Evolutionary conservation across 2,888 invertebrate species (phyloP), one percentile per base, ranked within the genome.

Genomic region (Nysson spinosus): DNA sequence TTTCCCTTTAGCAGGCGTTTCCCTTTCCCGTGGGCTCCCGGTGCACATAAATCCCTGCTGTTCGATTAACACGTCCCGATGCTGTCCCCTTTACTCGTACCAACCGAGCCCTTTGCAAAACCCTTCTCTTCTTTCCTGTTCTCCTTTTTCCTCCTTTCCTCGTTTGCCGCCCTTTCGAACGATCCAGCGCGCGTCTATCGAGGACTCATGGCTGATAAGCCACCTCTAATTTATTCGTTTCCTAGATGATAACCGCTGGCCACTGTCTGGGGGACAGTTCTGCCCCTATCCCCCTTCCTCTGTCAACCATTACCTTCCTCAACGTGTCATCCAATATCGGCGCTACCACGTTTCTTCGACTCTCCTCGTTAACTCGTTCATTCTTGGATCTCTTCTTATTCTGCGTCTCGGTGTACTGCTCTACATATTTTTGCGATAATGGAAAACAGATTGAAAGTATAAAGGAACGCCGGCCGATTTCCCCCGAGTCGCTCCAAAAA

Each of bases 151-250:
- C n/a, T 11, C 49, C 52, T 55, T 30, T 46, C 39, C 32, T 30
- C 40, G 19, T 12, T 20, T 11, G 24, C 16, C 37, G 3, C 28
- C 46, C 57, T 14, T 54, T 24, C 56, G 57, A 28, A 16, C 51
- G 40, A 26, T 39, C 50, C 16, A 12, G 46, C 50, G 19, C 54
- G 17, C 57, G 39, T 35, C 51, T 60, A 68, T 68, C 68, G 64
- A 68, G 62, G 66, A 65, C 66, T 74, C 70, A n/a, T n/a, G n/a
- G 51, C 47, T 66, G 77, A 75, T 75, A 74, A 78, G 73, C 62
- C 61, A 47, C 63, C 64, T 69, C 64, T 65, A 73, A 77, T 78
- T 78, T 77, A 78, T 77, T 75, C 75, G 61, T 73, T 73, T 72
- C 69, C 77, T 68, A 65, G 57, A 60, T 71, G 72, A 77, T 71